These are phyloP conservation scores for Oithona nana DNA, from an alignment of 2,888 invertebrate genomes.

Conservation along the genomic window DNA sequence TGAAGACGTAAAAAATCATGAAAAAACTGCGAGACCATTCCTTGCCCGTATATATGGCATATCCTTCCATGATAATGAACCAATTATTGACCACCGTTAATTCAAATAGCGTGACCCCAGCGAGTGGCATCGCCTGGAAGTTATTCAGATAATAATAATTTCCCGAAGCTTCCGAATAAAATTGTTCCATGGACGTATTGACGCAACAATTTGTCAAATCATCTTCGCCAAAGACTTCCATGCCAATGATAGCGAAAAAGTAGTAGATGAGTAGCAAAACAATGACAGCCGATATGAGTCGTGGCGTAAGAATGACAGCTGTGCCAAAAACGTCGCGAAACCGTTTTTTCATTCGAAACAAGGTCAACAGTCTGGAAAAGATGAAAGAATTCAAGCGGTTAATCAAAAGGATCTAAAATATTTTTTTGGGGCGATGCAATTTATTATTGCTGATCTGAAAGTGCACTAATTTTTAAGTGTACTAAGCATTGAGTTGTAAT, in stretches of 20 bases:
- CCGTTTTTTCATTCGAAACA: conserved; percentile 59
- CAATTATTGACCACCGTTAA: conserved; percentile 78
- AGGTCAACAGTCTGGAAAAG: conserved; percentile 34
- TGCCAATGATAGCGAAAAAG: conserved; percentile 71
- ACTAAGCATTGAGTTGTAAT: too few relatives aligned
- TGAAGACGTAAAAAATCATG: conserved; percentile 68
- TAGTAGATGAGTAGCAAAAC: conserved; percentile 55
- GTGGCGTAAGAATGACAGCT: conserved; percentile 53
- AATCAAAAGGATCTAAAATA: too few relatives aligned
- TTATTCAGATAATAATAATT: conserved; percentile 64
- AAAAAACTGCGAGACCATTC: conserved; percentile 60
- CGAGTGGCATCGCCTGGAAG: conserved; percentile 55
- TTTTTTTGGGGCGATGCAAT: too few relatives aligned
- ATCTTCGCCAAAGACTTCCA: conserved; percentile 60
- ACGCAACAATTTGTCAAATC: conserved; percentile 61
- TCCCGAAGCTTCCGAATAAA: conserved; percentile 50
- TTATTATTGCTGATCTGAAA: too few relatives aligned
- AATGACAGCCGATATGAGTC: conserved; percentile 61
- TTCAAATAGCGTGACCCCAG: conserved; percentile 57
- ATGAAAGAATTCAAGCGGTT: too few relatives aligned
- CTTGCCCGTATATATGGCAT: conserved; percentile 26
- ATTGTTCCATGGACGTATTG: conserved; percentile 68
- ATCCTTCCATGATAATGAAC: conserved; percentile 65
- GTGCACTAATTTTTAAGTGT: too few relatives aligned
- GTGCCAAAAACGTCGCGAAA: conserved; percentile 67